Evolutionary conservation across 53 echinoderm and acorn worm genomes (phyloP).

Genomic region (Arbacia lixula): DNA sequence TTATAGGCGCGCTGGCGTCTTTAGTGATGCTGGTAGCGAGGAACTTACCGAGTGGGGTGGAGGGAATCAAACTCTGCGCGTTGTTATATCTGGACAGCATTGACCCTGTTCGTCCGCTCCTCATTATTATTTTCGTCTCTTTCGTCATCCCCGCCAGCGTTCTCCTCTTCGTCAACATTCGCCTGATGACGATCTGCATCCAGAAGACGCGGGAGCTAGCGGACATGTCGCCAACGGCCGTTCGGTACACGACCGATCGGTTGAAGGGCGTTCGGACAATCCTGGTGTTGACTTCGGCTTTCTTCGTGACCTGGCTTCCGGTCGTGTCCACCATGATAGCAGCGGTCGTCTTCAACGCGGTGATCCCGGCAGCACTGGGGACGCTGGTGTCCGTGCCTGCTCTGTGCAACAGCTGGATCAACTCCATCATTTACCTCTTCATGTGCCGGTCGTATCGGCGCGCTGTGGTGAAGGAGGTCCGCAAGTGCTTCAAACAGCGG

Average conservation of each 20-base stretch:
- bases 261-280: conserved; percentile 54
- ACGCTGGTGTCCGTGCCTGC: conserved; percentile 35
- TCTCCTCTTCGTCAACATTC: conserved; percentile 40
- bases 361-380: conserved; percentile 27
- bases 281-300: conserved; percentile 41
- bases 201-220: conserved; percentile 55
- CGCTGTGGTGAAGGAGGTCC: conserved; percentile 26
- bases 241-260: conserved; percentile 34
- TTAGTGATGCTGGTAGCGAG: conserved; percentile 39
- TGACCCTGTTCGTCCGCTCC: conserved; percentile 1
- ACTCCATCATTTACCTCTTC: conserved; percentile 45
- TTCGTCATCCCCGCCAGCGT: conserved; percentile 38
- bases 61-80: conserved; percentile 8
- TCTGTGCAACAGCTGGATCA: conserved; percentile 50
- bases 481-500: conserved; percentile 31
- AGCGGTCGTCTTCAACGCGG: conserved; percentile 24
- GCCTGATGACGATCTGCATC: conserved; percentile 32
- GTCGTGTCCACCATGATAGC: conserved; percentile 19
- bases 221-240: conserved; percentile 55
- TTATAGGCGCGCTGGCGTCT: conserved; percentile 26
- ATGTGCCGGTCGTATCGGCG: conserved; percentile 41
- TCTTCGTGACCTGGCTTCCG: conserved; percentile 48
- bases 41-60: background rate
- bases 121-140: conserved; percentile 30
- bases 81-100: conserved; percentile 43